Conservation (phyloP, 2,797 vertebrate genomes). For the Falco cherrug region DNA sequence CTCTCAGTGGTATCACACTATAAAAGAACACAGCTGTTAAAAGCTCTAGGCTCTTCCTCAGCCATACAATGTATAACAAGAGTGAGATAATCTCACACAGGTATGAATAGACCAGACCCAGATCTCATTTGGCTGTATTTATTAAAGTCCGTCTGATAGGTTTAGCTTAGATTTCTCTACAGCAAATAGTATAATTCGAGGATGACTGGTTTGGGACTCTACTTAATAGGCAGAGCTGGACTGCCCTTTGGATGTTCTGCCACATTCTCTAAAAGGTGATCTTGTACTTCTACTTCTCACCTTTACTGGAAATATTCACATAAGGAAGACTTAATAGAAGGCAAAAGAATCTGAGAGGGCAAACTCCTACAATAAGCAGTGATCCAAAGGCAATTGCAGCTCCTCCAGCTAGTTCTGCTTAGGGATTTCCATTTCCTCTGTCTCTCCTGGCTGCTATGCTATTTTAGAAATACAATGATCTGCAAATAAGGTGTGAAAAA, state of each 20-base stretch:
- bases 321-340: not conserved
- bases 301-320: conserved; percentile 3
- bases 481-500: conserved; percentile 9
- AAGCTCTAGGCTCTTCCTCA: not conserved
- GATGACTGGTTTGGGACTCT: not conserved
- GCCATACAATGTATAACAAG: not conserved
- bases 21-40: not conserved
- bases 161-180: not conserved
- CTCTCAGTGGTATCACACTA: not conserved
- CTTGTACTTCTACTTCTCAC: not conserved
- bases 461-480: not conserved
- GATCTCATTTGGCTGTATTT: not conserved
- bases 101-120: not conserved
- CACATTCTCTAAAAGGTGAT: not conserved
- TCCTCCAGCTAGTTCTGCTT: conserved; percentile 13
- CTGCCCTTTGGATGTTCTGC: not conserved
- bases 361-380: not conserved
- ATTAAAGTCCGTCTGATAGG: not conserved
- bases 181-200: not conserved
- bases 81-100: not conserved
- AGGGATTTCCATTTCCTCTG: not conserved
- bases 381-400: conserved; percentile 5
- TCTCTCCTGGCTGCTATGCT: not conserved
- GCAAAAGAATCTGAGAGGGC: not conserved
- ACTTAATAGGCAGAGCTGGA: not conserved